Evolutionary conservation across 92 coral and sea anemone genomes (phyloP), one percentile per base, ranked within the genome.

Genomic region (Diadumene lineata): DNA sequence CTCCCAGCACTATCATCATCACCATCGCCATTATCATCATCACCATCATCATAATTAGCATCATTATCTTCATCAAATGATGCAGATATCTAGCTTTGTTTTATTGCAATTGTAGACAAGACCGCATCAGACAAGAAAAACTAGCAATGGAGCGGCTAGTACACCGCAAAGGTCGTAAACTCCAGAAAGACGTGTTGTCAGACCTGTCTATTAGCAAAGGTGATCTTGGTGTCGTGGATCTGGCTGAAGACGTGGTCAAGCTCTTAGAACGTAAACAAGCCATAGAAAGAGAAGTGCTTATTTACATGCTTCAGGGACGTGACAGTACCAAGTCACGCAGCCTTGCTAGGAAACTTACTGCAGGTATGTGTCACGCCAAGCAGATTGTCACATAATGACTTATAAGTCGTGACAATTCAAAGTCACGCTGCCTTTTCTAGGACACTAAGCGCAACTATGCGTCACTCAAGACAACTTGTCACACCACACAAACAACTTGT

Each of bases 201-300:
- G 97, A 89, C 48, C 62, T 84, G 70, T 68, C 83, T 15, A 81
- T 83, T 44, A 73, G 74, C 44, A 70, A 75, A 48, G 82, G 82
- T 0, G 94, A 94, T 62, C 80, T 84, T 17, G 98, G 94, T 1
- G 73, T 94, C 1, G 97, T 94, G 4, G 98, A 94, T 29, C 69
- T 83, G 23, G 77, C 79, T 0, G 98, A 94, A 33, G 97, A 94
- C 56, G 78, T 89, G 33, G 93, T 92, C 11, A 89, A 90, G 34
- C 90, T 93, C 1, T 75, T 91, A 55, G 98, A 94, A 73, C 77
- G 93, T 60, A 94, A 94, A 60, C 98, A 94, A 38, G 92, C 90
- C 1, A 80, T 82, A 32, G 98, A 94, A 60, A 79, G 93, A 15
- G 98, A 94, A 79, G 71, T 92, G 55, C 82, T 94, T 60, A 76